A percentile compares a stretch with the other conserved stretches of the same genome.
Evolutionary conservation across 2,797 vertebrate species (phyloP).

Genomic region (Tragelaphus oryx): DNA sequence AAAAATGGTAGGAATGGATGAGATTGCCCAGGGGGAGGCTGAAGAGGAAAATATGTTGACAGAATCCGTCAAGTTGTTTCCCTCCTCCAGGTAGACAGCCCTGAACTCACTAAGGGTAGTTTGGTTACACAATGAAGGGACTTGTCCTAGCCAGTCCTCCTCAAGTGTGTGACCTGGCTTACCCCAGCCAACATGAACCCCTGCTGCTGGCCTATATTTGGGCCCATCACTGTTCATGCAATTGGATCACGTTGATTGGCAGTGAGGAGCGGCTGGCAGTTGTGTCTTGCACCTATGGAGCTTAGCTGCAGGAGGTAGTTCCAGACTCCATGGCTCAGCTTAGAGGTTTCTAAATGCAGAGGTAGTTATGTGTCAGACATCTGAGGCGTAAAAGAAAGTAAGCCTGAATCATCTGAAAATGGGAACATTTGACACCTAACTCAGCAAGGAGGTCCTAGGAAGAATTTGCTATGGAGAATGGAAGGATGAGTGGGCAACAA

Average conservation of each 20-base stretch:
- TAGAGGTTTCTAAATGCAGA: slow-evolving; percentile 45
- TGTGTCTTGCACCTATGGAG: neutral
- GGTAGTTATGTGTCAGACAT: slow-evolving; percentile 24
- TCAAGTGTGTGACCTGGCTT: neutral
- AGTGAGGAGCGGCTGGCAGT: neutral
- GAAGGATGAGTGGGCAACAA: neutral
- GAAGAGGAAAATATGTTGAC: neutral
- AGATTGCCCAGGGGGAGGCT: neutral
- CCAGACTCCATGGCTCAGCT: slow-evolving; percentile 9
- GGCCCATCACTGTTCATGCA: neutral
- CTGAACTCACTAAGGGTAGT: neutral
- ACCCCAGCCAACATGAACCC: neutral
- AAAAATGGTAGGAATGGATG: neutral
- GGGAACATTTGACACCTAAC: neutral
- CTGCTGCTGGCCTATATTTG: neutral
- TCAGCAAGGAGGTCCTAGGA: neutral
- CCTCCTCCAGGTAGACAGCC: neutral
- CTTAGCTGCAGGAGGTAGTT: neutral
- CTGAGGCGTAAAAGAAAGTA: slow-evolving; percentile 24
- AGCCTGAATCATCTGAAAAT: slow-evolving; percentile 18
- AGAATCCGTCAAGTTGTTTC: neutral
- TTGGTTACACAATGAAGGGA: neutral
- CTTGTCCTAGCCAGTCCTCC: slow-evolving; percentile 11
- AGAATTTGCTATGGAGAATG: neutral
- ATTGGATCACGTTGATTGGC: neutral